Evolutionary conservation across 2,113 vertebrate genomes (phyloP), one percentile per base, ranked within the genome.

Genomic region (Pluvialis apricaria): DNA sequence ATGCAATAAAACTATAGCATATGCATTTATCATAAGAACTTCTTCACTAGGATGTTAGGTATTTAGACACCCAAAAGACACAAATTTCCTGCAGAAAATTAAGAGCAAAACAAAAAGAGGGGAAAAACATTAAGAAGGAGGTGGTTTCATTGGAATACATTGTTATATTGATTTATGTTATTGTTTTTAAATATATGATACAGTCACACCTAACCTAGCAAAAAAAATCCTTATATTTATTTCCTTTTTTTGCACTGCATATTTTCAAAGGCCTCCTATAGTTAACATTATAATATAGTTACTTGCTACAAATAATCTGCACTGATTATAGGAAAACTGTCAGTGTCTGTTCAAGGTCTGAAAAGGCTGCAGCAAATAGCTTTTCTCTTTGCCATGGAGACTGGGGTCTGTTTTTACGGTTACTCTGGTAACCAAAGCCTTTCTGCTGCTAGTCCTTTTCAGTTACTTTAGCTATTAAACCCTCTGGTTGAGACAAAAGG

Each of bases 401-500:
- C 98, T 98, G 97, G 97, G 98, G 98, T 98, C 98, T 98, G 98
- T 98, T 99, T 99, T 99, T 99, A 98, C 98, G 96, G 99, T 99
- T 99, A 99, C 99, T 99, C 99, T 99, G 99, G 99, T 99, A 99
- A 99, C 99, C 98, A 88, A 98, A 98, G 98, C 98, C 98, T 98
- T 98, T 98, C 98, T 98, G 98, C 96, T 97, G 98, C 97, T 98
- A 97, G 98, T 97, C 98, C 98, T 98, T 98, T 98, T 99, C 98
- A 98, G 98, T 99, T 99, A 98, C 99, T 98, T 98, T 97, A 98
- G 99, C 98, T 98, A 98, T 99, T 99, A 99, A 99, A 99, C 98
- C 99, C 98, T 98, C 98, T 57, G 98, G 96, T 97, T 99, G 99
- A 99, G 99, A 99, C 99, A 99, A 99, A 99, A 98, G 98, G 98